These are phyloP conservation scores for Podarcis lilfordi DNA, from an alignment of 2,797 vertebrate species.

Conservation along the genomic window DNA sequence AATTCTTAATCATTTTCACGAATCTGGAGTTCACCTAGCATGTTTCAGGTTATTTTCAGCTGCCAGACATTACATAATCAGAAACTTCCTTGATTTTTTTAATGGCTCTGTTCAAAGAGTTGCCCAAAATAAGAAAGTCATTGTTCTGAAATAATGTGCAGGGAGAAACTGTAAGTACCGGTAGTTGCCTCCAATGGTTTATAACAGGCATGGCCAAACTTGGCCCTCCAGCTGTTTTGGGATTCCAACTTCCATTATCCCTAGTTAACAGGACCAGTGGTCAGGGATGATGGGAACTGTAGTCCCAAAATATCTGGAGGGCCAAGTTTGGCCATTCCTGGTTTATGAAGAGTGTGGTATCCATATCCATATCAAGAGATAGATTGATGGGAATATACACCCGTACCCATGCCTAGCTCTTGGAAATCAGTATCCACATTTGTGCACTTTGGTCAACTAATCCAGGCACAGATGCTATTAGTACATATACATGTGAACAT, in stretches of 20 bases:
- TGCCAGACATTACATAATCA: constrained; percentile 19
- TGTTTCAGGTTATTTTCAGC: not conserved
- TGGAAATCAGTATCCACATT: not conserved
- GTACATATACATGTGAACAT: not conserved
- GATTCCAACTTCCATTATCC: too few species aligned
- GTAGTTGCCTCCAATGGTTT: not conserved
- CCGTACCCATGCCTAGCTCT: not conserved
- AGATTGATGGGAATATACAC: not conserved
- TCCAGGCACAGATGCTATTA: not conserved
- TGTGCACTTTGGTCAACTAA: not conserved
- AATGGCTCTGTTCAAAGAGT: not conserved
- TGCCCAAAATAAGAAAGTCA: not conserved
- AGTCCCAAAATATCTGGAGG: too few species aligned
- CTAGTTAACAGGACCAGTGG: too few species aligned
- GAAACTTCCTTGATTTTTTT: not conserved
- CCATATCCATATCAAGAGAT: not conserved
- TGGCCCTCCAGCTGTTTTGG: too few species aligned
- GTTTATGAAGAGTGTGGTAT: not conserved
- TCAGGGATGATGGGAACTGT: too few species aligned
- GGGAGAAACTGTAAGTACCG: not conserved
- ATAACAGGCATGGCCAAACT: too few species aligned
- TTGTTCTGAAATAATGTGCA: not conserved
- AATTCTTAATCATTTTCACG: not conserved
- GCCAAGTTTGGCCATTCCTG: not conserved
- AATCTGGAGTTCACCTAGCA: not conserved